Evolutionary conservation across 2,113 vertebrate species (phyloP).

Genomic region (Ageneiosus marmoratus): DNA sequence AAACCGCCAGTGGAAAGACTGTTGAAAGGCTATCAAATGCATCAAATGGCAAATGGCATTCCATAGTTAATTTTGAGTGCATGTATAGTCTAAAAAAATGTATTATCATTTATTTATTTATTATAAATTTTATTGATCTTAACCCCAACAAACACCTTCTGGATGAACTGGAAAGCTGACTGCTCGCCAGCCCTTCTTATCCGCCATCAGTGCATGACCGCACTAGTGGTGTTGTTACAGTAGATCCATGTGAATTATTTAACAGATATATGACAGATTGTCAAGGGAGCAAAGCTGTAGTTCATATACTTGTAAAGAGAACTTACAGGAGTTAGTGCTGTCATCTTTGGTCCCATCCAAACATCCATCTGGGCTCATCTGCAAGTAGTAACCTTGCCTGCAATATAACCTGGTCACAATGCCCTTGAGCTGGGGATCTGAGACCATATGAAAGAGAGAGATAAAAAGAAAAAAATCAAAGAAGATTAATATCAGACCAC

Average conservation of each 20-base stretch:
- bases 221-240: too few relatives aligned
- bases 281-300: background rate
- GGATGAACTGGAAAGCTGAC: background rate
- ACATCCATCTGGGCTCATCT: conserved; percentile 99
- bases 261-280: background rate
- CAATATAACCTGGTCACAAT: conserved; percentile 99
- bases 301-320: conserved; percentile 17
- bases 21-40: too few relatives aligned
- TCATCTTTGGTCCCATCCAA: conserved; percentile 99
- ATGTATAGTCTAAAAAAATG: too few relatives aligned
- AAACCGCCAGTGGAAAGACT: too few relatives aligned
- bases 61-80: too few relatives aligned
- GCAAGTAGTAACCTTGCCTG: conserved; percentile 99
- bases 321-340: conserved; percentile 97
- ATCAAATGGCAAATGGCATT: too few relatives aligned
- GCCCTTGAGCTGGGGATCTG: conserved; percentile 99
- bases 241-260: background rate
- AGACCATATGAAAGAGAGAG: conserved; percentile 50
- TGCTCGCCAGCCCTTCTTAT: too few relatives aligned
- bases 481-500: conserved; percentile 18
- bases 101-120: too few relatives aligned
- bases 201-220: background rate
- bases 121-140: too few relatives aligned
- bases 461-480: background rate
- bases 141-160: too few relatives aligned